Conservation (phyloP, 2,113 vertebrate species). For the Gnathonemus longibarbis region DNA sequence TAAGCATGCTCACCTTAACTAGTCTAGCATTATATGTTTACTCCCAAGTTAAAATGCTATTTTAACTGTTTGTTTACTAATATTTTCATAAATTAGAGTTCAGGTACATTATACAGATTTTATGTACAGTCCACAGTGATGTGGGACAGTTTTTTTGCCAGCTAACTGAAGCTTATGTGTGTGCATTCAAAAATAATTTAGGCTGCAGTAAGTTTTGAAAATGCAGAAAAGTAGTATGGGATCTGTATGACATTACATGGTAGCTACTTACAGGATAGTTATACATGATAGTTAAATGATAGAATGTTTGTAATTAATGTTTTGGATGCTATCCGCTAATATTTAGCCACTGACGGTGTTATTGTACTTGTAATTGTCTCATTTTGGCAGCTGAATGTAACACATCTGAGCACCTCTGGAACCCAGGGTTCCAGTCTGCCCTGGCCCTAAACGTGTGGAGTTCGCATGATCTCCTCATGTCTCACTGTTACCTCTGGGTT, state of each 20-base stretch:
- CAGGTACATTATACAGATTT: not conserved
- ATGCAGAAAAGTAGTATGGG: not conserved
- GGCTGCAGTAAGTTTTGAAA: not conserved
- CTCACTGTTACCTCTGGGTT: not conserved
- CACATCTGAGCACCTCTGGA: too few species aligned
- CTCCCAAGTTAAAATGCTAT: not conserved
- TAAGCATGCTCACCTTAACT: not conserved
- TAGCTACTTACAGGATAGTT: not conserved
- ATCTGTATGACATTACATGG: not conserved
- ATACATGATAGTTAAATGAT: too few species aligned
- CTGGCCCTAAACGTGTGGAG: not conserved
- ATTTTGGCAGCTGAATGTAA: too few species aligned
- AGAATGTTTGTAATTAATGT: too few species aligned
- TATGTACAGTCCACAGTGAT: not conserved
- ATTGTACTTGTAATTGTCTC: too few species aligned
- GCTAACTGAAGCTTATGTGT: not conserved
- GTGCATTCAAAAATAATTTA: not conserved
- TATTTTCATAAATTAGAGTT: not conserved
- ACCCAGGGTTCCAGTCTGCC: too few species aligned
- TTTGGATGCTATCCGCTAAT: too few species aligned
- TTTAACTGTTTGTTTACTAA: not conserved
- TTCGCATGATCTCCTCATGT: not conserved
- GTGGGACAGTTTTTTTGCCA: not conserved
- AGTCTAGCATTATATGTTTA: not conserved
- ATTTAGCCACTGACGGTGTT: too few species aligned